A percentile compares a stretch with the other conserved stretches of the same genome.
These are phyloP conservation scores for Epizoanthus stellaris DNA, from an alignment of 92 coral and sea anemone species.

Conservation along the genomic window DNA sequence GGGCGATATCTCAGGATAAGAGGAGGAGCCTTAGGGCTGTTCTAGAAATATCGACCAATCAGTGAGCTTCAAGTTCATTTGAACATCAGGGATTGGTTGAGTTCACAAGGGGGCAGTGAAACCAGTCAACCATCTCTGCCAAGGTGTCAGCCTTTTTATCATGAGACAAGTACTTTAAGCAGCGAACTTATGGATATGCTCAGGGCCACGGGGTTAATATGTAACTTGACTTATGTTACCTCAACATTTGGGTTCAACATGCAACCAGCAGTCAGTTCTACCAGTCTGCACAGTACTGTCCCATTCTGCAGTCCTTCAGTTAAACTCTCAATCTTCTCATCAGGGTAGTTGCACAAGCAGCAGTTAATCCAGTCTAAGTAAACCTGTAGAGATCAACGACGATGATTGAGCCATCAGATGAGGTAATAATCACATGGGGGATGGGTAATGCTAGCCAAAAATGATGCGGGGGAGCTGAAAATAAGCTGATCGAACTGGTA, in stretches of 20 bases:
- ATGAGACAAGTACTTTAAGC: neutral
- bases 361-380: slow-evolving; percentile 83
- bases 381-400: slow-evolving; percentile 47
- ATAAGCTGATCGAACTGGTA: too few relatives aligned
- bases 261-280: slow-evolving; percentile 67
- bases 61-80: too few relatives aligned
- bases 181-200: neutral
- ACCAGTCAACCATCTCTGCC: too few relatives aligned
- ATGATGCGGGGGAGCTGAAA: too few relatives aligned
- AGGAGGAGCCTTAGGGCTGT: too few relatives aligned
- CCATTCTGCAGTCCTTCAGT: slow-evolving; percentile 72
- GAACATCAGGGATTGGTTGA: too few relatives aligned
- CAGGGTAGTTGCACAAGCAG: slow-evolving; percentile 42
- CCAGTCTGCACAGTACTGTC: slow-evolving; percentile 59
- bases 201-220: too few relatives aligned
- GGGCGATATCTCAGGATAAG: too few relatives aligned
- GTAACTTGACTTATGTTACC: neutral
- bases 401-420: neutral
- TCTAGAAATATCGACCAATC: too few relatives aligned
- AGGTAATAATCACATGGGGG: neutral
- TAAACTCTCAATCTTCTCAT: slow-evolving; percentile 39
- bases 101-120: too few relatives aligned
- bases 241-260: slow-evolving; percentile 2
- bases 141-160: too few relatives aligned
- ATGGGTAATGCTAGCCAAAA: too few relatives aligned